phyloP scores from a whole-genome alignment of 2,888 invertebrate species.

The Oegoconia quadripuncta region DNA sequence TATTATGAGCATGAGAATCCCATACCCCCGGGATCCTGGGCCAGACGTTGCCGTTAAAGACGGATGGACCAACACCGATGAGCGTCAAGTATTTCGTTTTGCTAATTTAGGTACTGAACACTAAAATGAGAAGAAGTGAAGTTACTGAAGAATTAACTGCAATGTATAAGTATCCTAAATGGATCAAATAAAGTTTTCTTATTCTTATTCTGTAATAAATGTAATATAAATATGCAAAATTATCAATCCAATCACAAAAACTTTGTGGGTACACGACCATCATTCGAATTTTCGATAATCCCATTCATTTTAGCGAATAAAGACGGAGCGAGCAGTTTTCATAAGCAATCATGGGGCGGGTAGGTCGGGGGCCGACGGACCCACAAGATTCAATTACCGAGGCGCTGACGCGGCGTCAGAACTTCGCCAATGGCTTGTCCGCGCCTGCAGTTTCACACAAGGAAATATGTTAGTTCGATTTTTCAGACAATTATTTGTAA shows the following conservation, averaged over 20 bases:
- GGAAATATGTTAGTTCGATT: background rate
- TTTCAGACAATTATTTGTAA: slow-evolving; percentile 1
- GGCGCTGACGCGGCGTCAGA: slow-evolving; percentile 51
- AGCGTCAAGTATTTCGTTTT: too few species aligned
- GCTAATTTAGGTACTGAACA: too few species aligned
- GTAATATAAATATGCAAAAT: background rate
- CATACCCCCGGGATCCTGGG: too few species aligned
- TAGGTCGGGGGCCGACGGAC: slow-evolving; percentile 28
- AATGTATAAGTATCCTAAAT: too few species aligned
- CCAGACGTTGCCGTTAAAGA: too few species aligned
- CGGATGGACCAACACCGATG: too few species aligned
- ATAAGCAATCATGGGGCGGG: slow-evolving; percentile 36
- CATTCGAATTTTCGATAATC: slow-evolving; percentile 3
- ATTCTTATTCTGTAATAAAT: too few species aligned
- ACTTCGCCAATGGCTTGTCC: slow-evolving; percentile 1
- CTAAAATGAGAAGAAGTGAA: too few species aligned
- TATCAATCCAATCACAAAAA: background rate
- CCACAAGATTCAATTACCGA: slow-evolving; percentile 60
- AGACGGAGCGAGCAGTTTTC: slow-evolving; percentile 31
- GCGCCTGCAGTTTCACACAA: background rate
- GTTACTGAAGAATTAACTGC: too few species aligned
- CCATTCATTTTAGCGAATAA: slow-evolving; percentile 17
- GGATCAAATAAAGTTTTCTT: too few species aligned
- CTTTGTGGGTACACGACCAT: background rate
- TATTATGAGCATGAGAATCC: too few species aligned